Evolutionary conservation across 2,888 invertebrate genomes (phyloP).

Genomic region (Dorcus hopei): DNA sequence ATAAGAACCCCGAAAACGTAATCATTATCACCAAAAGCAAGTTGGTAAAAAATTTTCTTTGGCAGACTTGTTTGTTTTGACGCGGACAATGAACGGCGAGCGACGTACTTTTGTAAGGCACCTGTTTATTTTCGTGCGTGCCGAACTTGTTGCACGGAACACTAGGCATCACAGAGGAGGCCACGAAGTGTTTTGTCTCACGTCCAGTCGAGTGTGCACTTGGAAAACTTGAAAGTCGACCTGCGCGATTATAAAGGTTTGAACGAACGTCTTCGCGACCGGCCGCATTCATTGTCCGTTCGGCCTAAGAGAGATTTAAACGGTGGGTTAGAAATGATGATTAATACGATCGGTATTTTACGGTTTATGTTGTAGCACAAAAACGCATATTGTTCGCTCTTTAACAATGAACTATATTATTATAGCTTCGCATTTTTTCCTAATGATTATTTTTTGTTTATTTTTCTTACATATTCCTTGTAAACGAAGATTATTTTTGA

Average conservation of each 20-base stretch:
- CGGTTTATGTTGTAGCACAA: too few relatives aligned
- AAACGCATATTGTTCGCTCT: too few relatives aligned
- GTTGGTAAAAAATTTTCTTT: too few relatives aligned
- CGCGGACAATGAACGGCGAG: not conserved
- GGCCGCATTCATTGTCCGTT: slow-evolving; percentile 25
- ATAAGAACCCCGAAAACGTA: too few relatives aligned
- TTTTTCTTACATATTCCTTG: too few relatives aligned
- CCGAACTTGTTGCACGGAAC: slow-evolving; percentile 18
- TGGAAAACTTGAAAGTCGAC: slow-evolving; percentile 28
- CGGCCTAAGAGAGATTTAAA: slow-evolving; percentile 11
- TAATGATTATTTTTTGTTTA: too few relatives aligned
- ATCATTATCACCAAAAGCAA: too few relatives aligned
- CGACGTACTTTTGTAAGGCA: slow-evolving; percentile 10
- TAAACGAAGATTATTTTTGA: too few relatives aligned
- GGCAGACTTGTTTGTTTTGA: not conserved
- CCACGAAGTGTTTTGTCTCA: slow-evolving; percentile 16
- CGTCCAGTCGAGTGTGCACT: slow-evolving; percentile 22
- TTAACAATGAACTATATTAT: too few relatives aligned
- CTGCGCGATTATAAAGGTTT: slow-evolving; percentile 24
- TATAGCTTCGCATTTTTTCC: too few relatives aligned
- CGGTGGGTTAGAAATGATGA: not conserved
- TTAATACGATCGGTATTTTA: too few relatives aligned
- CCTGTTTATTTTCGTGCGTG: slow-evolving; percentile 21
- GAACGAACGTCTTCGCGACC: slow-evolving; percentile 21
- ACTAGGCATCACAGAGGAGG: slow-evolving; percentile 10